Conservation (phyloP, 2,113 vertebrate genomes). For the Pelecanus crispus region DNA sequence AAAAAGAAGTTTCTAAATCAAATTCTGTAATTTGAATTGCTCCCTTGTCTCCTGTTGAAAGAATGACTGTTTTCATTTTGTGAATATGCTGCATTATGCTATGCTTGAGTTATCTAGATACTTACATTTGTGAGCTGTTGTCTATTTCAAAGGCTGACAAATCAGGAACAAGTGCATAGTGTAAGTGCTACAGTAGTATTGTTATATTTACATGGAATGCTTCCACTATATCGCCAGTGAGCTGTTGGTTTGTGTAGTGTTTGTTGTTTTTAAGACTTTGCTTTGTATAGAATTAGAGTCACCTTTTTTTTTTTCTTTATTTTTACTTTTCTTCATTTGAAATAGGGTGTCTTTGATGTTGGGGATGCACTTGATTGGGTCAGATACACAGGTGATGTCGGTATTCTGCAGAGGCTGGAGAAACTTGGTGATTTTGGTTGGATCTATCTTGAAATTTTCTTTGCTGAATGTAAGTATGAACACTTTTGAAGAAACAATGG, state of each 20-base stretch:
- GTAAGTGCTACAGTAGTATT: background rate
- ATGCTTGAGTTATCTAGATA: background rate
- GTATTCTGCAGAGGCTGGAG: slow-evolving; percentile 53
- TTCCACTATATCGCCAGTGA: background rate
- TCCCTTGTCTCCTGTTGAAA: background rate
- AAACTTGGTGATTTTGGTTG: slow-evolving; percentile 51
- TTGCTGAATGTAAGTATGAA: slow-evolving; percentile 80
- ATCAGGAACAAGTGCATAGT: background rate
- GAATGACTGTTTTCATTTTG: background rate
- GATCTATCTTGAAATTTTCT: slow-evolving; percentile 71
- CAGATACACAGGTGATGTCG: slow-evolving; percentile 54
- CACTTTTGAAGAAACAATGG: background rate
- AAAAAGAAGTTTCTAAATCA: background rate
- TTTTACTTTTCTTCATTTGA: background rate
- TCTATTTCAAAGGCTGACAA: background rate
- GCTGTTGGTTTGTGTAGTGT: background rate
- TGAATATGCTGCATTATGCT: background rate
- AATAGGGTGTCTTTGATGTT: slow-evolving; percentile 56
- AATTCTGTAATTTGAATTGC: background rate
- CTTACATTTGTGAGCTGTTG: background rate
- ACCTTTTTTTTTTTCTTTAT: background rate
- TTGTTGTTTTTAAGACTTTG: background rate
- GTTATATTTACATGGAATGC: background rate
- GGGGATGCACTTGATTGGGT: slow-evolving; percentile 75
- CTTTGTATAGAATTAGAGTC: background rate